Conservation (phyloP, 64 coral and sea anemone genomes). For the Stichodactyla mertensii region DNA sequence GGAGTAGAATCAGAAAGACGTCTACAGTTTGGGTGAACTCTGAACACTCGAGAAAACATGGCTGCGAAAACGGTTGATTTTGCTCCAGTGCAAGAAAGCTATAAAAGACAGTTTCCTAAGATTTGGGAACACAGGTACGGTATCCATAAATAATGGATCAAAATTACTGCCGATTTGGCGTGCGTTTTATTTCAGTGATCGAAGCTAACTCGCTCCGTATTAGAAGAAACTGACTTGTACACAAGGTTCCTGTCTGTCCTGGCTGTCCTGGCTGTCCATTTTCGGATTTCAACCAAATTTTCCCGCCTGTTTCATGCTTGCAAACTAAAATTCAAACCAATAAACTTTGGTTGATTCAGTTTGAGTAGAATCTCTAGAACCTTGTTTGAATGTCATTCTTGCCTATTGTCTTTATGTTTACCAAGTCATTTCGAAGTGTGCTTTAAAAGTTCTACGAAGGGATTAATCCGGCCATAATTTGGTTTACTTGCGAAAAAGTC, state of each 20-base stretch:
- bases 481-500: neutral
- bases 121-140: slow-evolving; percentile 37
- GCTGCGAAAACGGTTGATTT: neutral
- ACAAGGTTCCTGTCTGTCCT: neutral
- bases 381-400: neutral
- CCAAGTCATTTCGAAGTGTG: neutral
- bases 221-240: neutral
- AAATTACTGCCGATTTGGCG: too few relatives aligned
- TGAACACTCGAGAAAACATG: slow-evolving; percentile 2
- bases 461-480: neutral
- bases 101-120: slow-evolving; percentile 20
- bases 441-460: neutral
- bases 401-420: neutral
- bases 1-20: neutral
- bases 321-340: neutral
- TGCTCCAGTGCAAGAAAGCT: neutral
- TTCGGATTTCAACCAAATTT: neutral
- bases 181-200: too few relatives aligned
- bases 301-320: neutral
- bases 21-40: neutral
- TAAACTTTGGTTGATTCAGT: neutral
- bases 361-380: neutral
- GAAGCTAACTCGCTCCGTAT: neutral
- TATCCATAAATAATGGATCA: neutral
- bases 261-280: neutral